Base-by-base conservation (phyloP, 2,888 invertebrate species). In the Metallyticus violacea region DNA sequence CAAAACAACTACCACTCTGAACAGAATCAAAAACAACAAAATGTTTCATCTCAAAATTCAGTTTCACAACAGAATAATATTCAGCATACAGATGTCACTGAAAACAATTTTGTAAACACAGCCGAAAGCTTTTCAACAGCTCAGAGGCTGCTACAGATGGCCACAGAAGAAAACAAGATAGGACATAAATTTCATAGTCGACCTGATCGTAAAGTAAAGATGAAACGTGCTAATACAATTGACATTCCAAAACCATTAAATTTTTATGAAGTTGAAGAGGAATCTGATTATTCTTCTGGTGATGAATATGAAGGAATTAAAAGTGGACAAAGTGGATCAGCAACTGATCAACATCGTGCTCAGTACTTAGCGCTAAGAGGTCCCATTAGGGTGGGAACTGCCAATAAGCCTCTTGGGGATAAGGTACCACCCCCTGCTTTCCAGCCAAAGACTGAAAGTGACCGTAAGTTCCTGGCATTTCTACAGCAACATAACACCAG, bases 151-250 rank as follows among this genome's bases (percentile, higher is more conserved):
- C 87, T 90, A 27, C 89, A 89, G 87, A 88, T 89, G 85, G 90
- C 90, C 2, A 88, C 89, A 30, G 88, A 88, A 87, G 88, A 88
- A 30, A 86, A 86, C 6, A 89, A 89, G 80, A 88, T 85, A 40
- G 26, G 77, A 79, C 77, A 79, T 77, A 76, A 83, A 28, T 77
- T 27, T n/a, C 87, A 85, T 15, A 15, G 81, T 89, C 90, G 93
- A 87, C 92, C 93, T 84, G 94, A 93, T 88, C 96, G 95, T 89
- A 96, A 96, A 90, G 93, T 95, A 28, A 95, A 95, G 89, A 96
- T 97, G 95, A 97, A 97, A 91, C 94, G 97, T 25, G 97, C 97
- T 4, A 97, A 97, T 89, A 97, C 97, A 1, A 97, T 97, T 88
- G 97, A 97, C 90, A 97, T 97, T 90, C 97, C 97, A 0, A 96